phyloP scores from a whole-genome alignment of 2,888 invertebrate genomes.

The Drosophila macrospina region DNA sequence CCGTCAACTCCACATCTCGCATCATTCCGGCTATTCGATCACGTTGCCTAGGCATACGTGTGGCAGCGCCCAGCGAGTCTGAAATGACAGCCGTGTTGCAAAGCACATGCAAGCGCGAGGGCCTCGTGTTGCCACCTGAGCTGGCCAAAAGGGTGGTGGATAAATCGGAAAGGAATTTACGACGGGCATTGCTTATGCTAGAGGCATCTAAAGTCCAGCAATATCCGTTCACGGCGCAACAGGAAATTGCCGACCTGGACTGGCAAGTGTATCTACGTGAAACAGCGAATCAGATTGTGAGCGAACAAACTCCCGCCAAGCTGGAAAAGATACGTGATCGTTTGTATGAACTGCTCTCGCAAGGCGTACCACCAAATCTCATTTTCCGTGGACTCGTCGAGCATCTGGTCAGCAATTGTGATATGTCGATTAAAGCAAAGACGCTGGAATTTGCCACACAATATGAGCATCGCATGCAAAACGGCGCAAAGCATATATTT shows the following conservation, averaged over 20 bases:
- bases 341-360: conserved; percentile 96
- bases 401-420: conserved; percentile 95
- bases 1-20: conserved; percentile 96
- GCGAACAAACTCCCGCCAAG: conserved; percentile 94
- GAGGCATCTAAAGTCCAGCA: conserved; percentile 97
- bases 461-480: conserved; percentile 96
- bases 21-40: conserved; percentile 99
- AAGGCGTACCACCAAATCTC: conserved; percentile 96
- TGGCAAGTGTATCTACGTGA: conserved; percentile 96
- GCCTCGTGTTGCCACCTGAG: conserved; percentile 90
- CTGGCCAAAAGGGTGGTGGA: conserved; percentile 92
- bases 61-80: conserved; percentile 93
- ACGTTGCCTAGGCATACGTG: conserved; percentile 95
- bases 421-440: conserved; percentile 94
- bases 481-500: conserved; percentile 97
- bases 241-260: conserved; percentile 94
- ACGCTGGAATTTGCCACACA: conserved; percentile 94
- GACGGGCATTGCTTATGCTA: conserved; percentile 96
- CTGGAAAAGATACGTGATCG: conserved; percentile 93
- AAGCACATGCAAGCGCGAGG: conserved; percentile 92
- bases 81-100: conserved; percentile 90
- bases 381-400: conserved; percentile 95
- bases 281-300: conserved; percentile 93
- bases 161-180: conserved; percentile 93
- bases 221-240: conserved; percentile 93